Evolutionary conservation across 2,888 invertebrate species (phyloP), one percentile per base, ranked within the genome.

Genomic region (Morpho helenor): DNA sequence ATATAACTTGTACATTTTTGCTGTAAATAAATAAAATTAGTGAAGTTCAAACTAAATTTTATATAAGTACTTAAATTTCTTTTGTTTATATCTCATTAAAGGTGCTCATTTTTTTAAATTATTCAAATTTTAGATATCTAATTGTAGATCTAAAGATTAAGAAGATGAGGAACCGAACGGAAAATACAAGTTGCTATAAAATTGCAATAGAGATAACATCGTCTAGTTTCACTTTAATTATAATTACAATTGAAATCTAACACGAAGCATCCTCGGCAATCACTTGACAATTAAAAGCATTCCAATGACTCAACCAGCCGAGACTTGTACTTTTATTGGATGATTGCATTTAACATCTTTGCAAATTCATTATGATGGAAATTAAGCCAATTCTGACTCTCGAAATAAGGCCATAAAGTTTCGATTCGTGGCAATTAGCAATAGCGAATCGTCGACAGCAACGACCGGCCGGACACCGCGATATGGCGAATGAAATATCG

Each of bases 221-320:
- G 53, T 46, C 45, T 49, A 59, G 51, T 79, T 82, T 84, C 79
- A 73, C 77, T 77, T 73, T 76, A 80, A 16, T 16, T 16, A 16
- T 16, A 16, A 16, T 16, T 16, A 16, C 1, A 81, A 77, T 80
- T 78, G 81, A 83, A 86, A 85, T 82, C 74, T 77, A 80, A 82
- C 79, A 77, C 79, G 77, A 79, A 73, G 72, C 70, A 78, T 79
- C 75, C 76, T 77, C 81, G 76, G 75, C 80, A 74, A 78, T 78
- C 80, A 79, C 77, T 75, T 75, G 73, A 82, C 75, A 85, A 86
- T 87, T 85, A 87, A 83, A 80, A 76, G 77, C 84, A 86, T 87
- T 84, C 85, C 82, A 76, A 76, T 84, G 87, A 87, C 69, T 84
- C 87, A 86, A 80, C 83, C 85, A 85, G 73, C 78, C 84, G 82